phyloP scores from a whole-genome alignment of 1,140 invertebrate species.

The Camponotus pennsylvanicus region DNA sequence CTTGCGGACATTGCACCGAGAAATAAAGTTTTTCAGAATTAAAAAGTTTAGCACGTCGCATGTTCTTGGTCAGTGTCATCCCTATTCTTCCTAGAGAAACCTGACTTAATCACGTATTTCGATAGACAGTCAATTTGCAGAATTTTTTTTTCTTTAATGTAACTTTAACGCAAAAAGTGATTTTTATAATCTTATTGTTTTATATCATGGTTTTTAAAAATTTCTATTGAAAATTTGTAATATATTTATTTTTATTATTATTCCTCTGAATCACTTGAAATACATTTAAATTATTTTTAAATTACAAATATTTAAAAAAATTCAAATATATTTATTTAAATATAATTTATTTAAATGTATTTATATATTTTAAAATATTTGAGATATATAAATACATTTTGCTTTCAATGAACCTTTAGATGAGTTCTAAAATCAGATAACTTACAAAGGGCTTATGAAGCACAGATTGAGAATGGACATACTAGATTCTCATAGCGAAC shows the following conservation, averaged over 20 bases:
- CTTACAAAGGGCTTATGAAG: not conserved
- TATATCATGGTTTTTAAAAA: not conserved
- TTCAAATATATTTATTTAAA: not conserved
- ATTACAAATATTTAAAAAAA: not conserved
- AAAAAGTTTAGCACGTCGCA: slow-evolving; percentile 83
- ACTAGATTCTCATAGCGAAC: slow-evolving; percentile 29
- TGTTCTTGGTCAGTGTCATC: slow-evolving; percentile 82
- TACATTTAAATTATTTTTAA: not conserved
- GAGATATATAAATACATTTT: not conserved
- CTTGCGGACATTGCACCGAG: slow-evolving; percentile 73
- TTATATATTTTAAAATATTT: not conserved
- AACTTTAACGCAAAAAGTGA: not conserved
- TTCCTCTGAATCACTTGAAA: not conserved
- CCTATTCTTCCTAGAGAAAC: slow-evolving; percentile 65
- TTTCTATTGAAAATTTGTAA: not conserved
- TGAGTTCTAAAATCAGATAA: not conserved
- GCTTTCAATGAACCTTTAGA: not conserved
- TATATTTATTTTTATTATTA: slow-evolving; percentile 9
- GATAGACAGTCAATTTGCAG: slow-evolving; percentile 74
- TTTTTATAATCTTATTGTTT: not conserved
- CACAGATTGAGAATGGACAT: slow-evolving; percentile 27
- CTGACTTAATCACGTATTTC: slow-evolving; percentile 69
- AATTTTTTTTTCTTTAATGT: not conserved
- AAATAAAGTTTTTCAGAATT: slow-evolving; percentile 68
- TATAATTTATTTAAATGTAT: too few relatives aligned